Evolutionary conservation across 2,797 vertebrate species (phyloP).

Genomic region (Heliangelus exortis): DNA sequence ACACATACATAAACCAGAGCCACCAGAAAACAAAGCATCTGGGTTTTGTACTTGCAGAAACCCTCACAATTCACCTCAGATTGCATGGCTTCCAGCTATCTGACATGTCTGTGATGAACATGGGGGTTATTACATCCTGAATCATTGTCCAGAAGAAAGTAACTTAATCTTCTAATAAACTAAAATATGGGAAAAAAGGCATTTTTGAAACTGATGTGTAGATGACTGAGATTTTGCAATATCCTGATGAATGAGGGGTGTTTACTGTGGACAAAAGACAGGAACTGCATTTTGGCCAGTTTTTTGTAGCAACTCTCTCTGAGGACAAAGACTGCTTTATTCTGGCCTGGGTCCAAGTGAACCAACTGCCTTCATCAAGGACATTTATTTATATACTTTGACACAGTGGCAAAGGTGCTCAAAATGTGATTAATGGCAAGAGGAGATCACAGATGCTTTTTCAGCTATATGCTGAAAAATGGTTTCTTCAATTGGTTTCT

Average conservation of each 20-base stretch:
- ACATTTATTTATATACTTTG: not conserved
- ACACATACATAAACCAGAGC: not conserved
- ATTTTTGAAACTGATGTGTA: not conserved
- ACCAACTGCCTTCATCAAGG: not conserved
- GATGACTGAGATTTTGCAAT: not conserved
- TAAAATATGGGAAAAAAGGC: not conserved
- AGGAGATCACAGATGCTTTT: not conserved
- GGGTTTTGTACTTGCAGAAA: not conserved
- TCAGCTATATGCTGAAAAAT: not conserved
- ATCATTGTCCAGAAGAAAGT: conserved; percentile 8
- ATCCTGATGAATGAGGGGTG: not conserved
- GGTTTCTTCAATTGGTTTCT: too few species aligned
- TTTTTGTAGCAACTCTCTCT: not conserved
- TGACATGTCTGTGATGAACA: conserved; percentile 2
- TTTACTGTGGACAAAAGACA: conserved; percentile 5
- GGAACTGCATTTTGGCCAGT: not conserved
- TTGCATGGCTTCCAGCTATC: not conserved
- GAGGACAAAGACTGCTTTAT: not conserved
- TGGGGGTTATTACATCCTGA: not conserved
- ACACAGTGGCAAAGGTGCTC: not conserved
- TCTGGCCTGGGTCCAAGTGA: conserved; percentile 11
- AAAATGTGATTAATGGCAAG: conserved; percentile 6
- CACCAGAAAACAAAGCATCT: not conserved
- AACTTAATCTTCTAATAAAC: conserved; percentile 25
- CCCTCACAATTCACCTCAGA: not conserved